These are phyloP conservation scores for Zaprionus obscuricornis DNA, from an alignment of 2,888 invertebrate genomes.

Conservation along the genomic window DNA sequence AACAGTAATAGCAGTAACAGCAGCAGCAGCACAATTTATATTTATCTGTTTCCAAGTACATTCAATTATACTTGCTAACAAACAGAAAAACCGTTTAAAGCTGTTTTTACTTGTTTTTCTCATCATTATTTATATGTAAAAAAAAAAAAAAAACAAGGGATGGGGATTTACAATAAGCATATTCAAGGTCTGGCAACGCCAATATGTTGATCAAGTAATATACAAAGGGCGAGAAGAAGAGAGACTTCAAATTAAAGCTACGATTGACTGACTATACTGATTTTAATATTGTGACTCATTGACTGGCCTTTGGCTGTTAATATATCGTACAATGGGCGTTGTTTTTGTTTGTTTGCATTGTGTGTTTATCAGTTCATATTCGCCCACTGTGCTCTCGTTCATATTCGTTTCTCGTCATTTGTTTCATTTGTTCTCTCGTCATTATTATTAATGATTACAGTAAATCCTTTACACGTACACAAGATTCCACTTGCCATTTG, in stretches of 20 bases:
- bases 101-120: too few species aligned
- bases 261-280: conserved; percentile 11
- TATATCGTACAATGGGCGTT: conserved; percentile 49
- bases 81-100: conserved; percentile 35
- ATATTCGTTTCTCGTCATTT: too few species aligned
- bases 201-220: background rate
- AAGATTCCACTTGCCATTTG: conserved; percentile 1
- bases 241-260: conserved; percentile 1
- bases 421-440: too few species aligned
- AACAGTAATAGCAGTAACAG: too few species aligned
- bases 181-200: conserved; percentile 31
- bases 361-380: conserved; percentile 29
- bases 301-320: conserved; percentile 47
- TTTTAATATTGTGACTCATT: conserved; percentile 18
- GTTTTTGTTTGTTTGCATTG: conserved; percentile 16
- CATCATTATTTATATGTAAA: too few species aligned
- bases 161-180: too few species aligned
- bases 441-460: conserved; percentile 31
- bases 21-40: too few species aligned
- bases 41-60: too few species aligned
- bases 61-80: too few species aligned
- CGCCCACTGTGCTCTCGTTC: conserved; percentile 13
- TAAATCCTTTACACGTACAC: conserved; percentile 47
- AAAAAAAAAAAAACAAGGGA: too few species aligned
- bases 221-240: background rate